phyloP scores from a whole-genome alignment of 2,888 invertebrate species.

The Agrochola circellaris region DNA sequence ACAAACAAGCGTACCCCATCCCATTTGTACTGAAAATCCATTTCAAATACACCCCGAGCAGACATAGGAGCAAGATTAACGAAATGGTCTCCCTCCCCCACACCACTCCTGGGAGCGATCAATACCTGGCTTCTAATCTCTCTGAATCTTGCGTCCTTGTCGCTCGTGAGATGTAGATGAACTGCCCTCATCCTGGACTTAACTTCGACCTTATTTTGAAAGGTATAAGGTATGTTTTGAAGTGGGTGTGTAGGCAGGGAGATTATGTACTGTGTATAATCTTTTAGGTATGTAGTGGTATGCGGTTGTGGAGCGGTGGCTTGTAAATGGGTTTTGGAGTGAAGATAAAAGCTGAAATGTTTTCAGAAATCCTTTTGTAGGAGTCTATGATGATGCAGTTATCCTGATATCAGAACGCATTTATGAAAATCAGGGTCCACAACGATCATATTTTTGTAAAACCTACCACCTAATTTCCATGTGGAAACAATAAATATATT shows the following conservation, averaged over 20 bases:
- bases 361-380: not conserved
- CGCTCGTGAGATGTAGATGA: conserved; percentile 80
- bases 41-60: conserved; percentile 80
- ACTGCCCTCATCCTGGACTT: conserved; percentile 61
- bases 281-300: conserved; percentile 52
- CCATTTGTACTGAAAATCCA: conserved; percentile 72
- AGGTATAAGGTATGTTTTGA: conserved; percentile 52
- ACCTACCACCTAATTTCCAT: no score
- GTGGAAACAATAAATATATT: no score
- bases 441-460: no score
- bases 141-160: conserved; percentile 85
- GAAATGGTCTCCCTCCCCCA: conserved; percentile 75
- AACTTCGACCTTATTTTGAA: conserved; percentile 58
- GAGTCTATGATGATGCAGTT: not conserved
- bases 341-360: not conserved
- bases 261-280: conserved; percentile 53
- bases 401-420: not conserved
- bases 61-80: conserved; percentile 85
- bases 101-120: conserved; percentile 72
- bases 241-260: conserved; percentile 7
- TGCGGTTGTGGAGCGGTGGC: conserved; percentile 26
- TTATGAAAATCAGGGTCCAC: not conserved
- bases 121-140: conserved; percentile 87
- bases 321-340: conserved; percentile 14
- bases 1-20: conserved; percentile 54